Percentiles rank a stretch among this genome's conserved stretches.
Conservation (phyloP, 35 echinoderm and acorn worm species). For the Diadema setosum region DNA sequence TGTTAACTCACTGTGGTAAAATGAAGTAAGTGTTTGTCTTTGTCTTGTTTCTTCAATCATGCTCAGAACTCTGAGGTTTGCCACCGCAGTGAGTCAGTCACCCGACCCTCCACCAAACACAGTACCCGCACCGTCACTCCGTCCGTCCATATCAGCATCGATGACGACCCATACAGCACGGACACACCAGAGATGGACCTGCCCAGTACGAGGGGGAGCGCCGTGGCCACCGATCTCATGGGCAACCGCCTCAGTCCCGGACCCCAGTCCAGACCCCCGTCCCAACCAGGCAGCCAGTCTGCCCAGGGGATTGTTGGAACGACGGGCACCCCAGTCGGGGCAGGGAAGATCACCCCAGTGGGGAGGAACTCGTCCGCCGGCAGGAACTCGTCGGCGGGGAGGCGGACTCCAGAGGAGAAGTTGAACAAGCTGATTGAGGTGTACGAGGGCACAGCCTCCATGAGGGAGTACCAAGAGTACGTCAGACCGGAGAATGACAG, state of each 20-base stretch:
- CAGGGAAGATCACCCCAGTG: background rate
- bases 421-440: slow-evolving; percentile 97
- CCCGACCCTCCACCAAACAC: slow-evolving; percentile 59
- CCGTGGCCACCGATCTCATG: background rate
- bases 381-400: background rate
- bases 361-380: background rate
- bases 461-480: slow-evolving; percentile 82
- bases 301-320: background rate
- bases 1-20: too few relatives aligned
- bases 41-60: background rate
- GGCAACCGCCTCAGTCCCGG: slow-evolving; percentile 11
- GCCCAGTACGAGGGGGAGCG: slow-evolving; percentile 41
- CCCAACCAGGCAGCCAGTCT: background rate
- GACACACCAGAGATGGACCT: slow-evolving; percentile 40
- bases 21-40: too few relatives aligned
- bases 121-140: slow-evolving; percentile 46
- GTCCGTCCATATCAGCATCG: slow-evolving; percentile 45
- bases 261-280: background rate
- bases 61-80: slow-evolving; percentile 1
- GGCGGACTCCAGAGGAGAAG: slow-evolving; percentile 78
- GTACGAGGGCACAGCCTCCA: slow-evolving; percentile 74
- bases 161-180: background rate
- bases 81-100: background rate
- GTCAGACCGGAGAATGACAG: slow-evolving; percentile 37
- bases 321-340: background rate